phyloP scores from a whole-genome alignment of 2,113 vertebrate genomes.

The Lynx canadensis region DNA sequence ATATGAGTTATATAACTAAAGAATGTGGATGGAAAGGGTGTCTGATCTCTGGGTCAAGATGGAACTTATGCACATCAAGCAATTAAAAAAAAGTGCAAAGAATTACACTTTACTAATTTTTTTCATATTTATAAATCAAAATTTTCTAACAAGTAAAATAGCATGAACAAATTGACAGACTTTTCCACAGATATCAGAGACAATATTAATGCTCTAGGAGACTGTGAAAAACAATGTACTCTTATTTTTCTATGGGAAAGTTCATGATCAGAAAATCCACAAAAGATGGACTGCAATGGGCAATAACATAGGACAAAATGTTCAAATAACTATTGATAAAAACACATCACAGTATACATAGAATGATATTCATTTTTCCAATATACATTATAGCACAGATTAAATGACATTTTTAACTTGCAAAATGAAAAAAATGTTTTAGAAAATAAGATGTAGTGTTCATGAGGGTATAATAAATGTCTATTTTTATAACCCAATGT shows the following conservation, averaged over 20 bases:
- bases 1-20: background rate
- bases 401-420: background rate
- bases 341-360: background rate
- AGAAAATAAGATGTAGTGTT: background rate
- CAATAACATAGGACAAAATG: background rate
- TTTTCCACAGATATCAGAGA: fast-evolving
- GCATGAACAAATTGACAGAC: background rate
- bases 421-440: slow-evolving; percentile 1
- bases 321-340: background rate
- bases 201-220: background rate
- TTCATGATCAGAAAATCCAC: background rate
- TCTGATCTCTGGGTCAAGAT: background rate
- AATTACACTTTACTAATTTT: background rate
- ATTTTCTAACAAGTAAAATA: background rate
- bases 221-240: background rate
- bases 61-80: background rate
- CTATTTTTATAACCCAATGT: background rate
- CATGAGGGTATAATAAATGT: background rate
- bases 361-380: background rate
- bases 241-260: background rate
- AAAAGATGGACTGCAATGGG: background rate
- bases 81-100: background rate
- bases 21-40: background rate
- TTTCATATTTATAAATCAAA: background rate
- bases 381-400: background rate